Conservation (phyloP, 2,888 invertebrate genomes). For the Crematogaster levior region DNA sequence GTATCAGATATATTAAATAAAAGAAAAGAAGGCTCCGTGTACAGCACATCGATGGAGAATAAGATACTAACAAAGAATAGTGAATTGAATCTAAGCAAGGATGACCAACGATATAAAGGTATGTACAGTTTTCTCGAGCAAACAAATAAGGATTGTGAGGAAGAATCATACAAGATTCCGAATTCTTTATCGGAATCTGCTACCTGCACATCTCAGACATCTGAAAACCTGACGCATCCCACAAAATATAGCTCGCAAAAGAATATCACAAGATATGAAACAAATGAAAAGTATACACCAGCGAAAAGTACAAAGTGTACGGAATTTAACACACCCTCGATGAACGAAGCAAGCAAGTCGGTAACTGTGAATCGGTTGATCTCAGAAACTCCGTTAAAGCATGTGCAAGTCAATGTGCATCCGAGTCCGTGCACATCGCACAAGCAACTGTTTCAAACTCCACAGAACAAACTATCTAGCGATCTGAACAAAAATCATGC, state of each 20-base stretch:
- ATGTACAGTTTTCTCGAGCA: conserved; percentile 9
- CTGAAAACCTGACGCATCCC: conserved; percentile 16
- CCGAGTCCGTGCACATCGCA: conserved; percentile 79
- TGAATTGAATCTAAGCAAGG: conserved; percentile 19
- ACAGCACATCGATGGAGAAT: conserved; percentile 3
- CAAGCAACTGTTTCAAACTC: conserved; percentile 80
- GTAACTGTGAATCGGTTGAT: conserved; percentile 50
- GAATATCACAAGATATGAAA: neutral
- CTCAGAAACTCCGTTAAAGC: conserved; percentile 80
- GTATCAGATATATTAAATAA: conserved; percentile 12
- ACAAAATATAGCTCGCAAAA: conserved; percentile 29
- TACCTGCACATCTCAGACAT: neutral
- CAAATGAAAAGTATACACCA: conserved; percentile 20
- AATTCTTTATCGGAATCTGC: conserved; percentile 13
- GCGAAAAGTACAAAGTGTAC: neutral
- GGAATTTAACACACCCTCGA: neutral
- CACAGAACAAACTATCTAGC: conserved; percentile 72
- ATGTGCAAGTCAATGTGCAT: conserved; percentile 62
- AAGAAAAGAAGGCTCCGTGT: neutral
- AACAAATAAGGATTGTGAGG: neutral
- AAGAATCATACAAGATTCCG: neutral
- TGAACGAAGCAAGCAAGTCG: neutral
- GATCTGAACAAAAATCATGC: conserved; percentile 68
- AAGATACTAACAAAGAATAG: conserved; percentile 1
- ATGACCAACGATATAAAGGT: conserved; percentile 7